These are phyloP conservation scores for Catagonus wagneri DNA, from an alignment of 2,113 vertebrate species.

Conservation along the genomic window DNA sequence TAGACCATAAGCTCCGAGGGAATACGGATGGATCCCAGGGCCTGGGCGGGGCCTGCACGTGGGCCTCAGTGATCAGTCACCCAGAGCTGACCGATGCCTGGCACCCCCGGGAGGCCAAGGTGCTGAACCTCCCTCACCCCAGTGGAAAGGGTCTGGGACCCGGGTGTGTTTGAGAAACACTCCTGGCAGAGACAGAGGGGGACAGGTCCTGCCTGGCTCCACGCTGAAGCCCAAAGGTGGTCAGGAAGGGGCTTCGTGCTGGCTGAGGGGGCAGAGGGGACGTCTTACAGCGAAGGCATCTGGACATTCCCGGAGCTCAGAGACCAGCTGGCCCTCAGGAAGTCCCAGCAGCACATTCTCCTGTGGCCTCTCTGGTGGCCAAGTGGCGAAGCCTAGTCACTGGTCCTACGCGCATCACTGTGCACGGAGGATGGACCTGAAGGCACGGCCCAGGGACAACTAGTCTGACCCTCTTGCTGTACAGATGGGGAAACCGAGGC, in stretches of 20 bases:
- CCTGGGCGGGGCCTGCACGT: background rate
- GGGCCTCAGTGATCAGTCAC: background rate
- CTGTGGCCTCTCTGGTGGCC: background rate
- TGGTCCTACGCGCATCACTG: background rate
- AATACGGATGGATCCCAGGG: background rate
- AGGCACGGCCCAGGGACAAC: background rate
- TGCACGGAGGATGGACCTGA: background rate
- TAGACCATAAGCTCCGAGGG: background rate
- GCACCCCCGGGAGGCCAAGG: background rate
- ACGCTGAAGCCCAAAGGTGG: background rate
- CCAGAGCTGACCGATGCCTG: background rate
- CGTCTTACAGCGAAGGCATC: background rate
- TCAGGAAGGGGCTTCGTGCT: background rate
- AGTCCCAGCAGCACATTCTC: background rate
- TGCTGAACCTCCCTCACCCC: background rate
- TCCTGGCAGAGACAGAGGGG: background rate
- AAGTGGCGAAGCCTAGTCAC: background rate
- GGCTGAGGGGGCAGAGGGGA: background rate
- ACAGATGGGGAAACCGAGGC: background rate
- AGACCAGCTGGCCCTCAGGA: background rate
- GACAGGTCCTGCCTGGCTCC: background rate
- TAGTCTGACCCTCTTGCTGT: background rate
- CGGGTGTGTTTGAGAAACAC: background rate
- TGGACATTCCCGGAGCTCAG: background rate
- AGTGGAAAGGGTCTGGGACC: background rate